These are phyloP conservation scores for Arnoldichthys spilopterus DNA, from an alignment of 2,797 vertebrate genomes.

Conservation along the genomic window DNA sequence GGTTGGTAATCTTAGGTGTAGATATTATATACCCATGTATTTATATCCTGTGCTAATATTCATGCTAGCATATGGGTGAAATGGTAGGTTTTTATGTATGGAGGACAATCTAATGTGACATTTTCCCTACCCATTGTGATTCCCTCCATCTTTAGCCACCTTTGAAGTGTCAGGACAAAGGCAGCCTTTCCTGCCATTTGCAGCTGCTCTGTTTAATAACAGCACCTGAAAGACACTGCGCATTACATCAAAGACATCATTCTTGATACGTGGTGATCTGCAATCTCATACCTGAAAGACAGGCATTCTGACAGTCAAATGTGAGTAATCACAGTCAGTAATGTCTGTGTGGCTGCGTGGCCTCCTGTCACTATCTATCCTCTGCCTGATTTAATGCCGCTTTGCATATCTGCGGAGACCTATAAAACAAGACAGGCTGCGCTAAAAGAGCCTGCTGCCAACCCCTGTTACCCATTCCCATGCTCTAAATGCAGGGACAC, in stretches of 20 bases:
- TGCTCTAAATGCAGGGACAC: conserved; percentile 57
- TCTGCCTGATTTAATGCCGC: conserved; percentile 65
- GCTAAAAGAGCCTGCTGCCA: conserved; percentile 69
- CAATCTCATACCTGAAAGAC: conserved; percentile 20
- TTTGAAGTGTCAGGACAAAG: conserved; percentile 28
- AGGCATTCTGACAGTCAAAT: conserved; percentile 35
- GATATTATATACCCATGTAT: not conserved
- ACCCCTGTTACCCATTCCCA: conserved; percentile 68
- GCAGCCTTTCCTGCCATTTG: not conserved
- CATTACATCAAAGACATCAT: conserved; percentile 9
- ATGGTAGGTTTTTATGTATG: not conserved
- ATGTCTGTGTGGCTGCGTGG: conserved; percentile 19
- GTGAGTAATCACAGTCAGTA: conserved; percentile 51
- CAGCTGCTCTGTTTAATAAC: conserved; percentile 27
- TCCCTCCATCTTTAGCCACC: conserved; percentile 3
- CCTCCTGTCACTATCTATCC: conserved; percentile 56
- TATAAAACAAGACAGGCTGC: conserved; percentile 57
- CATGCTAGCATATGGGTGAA: conserved; percentile 13
- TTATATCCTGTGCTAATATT: conserved; percentile 32
- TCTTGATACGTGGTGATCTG: conserved; percentile 24
- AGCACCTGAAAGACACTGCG: conserved; percentile 4
- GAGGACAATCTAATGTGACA: conserved; percentile 5
- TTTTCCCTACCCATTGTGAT: conserved; percentile 19
- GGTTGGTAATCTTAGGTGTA: not conserved
- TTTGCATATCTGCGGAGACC: conserved; percentile 67